phyloP scores from a whole-genome alignment of 2,888 invertebrate genomes.

The Chelonus formosanus region DNA sequence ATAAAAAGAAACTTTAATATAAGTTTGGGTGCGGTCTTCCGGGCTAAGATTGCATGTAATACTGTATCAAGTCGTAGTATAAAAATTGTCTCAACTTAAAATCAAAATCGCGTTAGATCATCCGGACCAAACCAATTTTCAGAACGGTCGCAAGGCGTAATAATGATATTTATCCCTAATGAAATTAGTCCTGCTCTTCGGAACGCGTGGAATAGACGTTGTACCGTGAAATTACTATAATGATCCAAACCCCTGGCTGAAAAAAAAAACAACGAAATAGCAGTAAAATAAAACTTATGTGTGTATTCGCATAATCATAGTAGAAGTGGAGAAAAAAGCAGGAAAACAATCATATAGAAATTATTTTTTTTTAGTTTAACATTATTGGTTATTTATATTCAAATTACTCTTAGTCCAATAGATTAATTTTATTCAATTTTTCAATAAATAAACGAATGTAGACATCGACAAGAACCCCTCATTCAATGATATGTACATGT shows the following conservation, averaged over 20 bases:
- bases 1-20: neutral
- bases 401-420: too few relatives aligned
- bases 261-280: conserved; percentile 26
- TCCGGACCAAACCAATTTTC: conserved; percentile 49
- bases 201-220: conserved; percentile 57
- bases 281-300: conserved; percentile 13
- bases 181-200: conserved; percentile 61
- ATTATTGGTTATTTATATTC: too few relatives aligned
- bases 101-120: conserved; percentile 37
- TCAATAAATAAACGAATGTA: too few relatives aligned
- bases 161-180: conserved; percentile 65
- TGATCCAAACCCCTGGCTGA: conserved; percentile 42
- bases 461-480: too few relatives aligned
- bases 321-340: neutral
- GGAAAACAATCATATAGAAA: conserved; percentile 3
- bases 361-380: too few relatives aligned
- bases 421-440: too few relatives aligned
- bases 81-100: conserved; percentile 32
- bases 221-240: conserved; percentile 64
- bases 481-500: too few relatives aligned
- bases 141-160: conserved; percentile 55
- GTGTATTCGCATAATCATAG: neutral
- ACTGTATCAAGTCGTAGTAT: conserved; percentile 16
- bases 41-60: conserved; percentile 15
- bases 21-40: conserved; percentile 28